A percentile compares a stretch with the other conserved stretches of the same genome.
Evolutionary conservation across 2,797 vertebrate species (phyloP).

Genomic region (Phataginus tetradactyla): DNA sequence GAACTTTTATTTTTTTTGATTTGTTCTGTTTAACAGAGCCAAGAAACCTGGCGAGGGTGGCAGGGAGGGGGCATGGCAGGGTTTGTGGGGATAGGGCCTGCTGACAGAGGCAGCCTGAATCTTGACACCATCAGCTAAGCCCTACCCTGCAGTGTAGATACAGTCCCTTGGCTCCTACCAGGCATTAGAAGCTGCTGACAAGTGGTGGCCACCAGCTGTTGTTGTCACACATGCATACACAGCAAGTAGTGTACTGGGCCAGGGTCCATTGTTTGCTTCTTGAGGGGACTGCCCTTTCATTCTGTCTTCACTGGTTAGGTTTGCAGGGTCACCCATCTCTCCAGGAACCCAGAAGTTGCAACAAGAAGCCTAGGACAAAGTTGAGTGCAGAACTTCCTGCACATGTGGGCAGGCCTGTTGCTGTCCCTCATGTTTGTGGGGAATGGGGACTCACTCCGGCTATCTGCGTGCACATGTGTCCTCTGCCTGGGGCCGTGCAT

Average conservation of each 20-base stretch:
- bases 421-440: not conserved
- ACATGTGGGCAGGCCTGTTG: not conserved
- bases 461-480: slow-evolving; percentile 76
- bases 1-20: not conserved
- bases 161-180: slow-evolving; percentile 62
- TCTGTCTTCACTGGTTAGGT: not conserved
- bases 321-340: not conserved
- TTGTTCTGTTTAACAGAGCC: not conserved
- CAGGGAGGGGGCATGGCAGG: too few relatives aligned
- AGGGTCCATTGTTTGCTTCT: not conserved
- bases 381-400: not conserved
- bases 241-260: not conserved
- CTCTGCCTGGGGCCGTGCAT: slow-evolving; percentile 78
- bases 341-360: not conserved
- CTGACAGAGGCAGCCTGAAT: not conserved
- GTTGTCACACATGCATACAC: not conserved
- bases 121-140: not conserved
- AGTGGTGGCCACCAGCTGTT: slow-evolving; percentile 77
- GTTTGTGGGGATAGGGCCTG: not conserved
- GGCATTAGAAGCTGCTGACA: slow-evolving; percentile 77
- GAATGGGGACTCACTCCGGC: slow-evolving; percentile 79
- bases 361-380: not conserved
- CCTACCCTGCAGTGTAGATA: not conserved
- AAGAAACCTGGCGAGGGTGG: not conserved
- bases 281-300: not conserved